Base-by-base conservation (phyloP, 2,888 invertebrate genomes). In the Tiphia femorata region DNA sequence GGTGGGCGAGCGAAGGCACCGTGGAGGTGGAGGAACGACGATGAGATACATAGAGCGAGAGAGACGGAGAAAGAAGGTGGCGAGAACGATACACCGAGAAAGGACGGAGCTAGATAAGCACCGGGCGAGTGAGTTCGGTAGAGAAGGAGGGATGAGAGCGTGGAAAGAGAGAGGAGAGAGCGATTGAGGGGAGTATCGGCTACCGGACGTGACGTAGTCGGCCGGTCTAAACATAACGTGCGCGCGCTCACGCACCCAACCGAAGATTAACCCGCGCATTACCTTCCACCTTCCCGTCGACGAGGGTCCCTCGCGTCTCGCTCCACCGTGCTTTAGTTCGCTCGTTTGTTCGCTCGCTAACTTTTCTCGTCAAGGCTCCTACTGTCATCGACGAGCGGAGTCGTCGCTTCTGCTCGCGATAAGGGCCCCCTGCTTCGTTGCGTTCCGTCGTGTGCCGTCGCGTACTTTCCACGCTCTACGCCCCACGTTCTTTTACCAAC, bases 211-310 rank as follows among this genome's bases (percentile, higher is more conserved):
- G 78, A 79, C 79, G 78, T 73, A 60, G 64, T 55, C 59, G 12
- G 58, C 33, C 62, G 67, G 66, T 74, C 78, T 79, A 79, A 78
- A 79, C 77, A 78, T 79, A 79, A 77, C 78, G n/a, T n/a, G n/a
- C 69, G 53, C 64, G 47, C 67, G 58, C 58, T n/a, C 67, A 67
- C 62, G 64, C 67, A 66, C 64, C 66, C 66, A 56, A 48, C 61
- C 62, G 52, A 58, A 37, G 29, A 35, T 37, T 29, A 21, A 42
- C 51, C 46, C 48, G 43, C 43, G 50, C 44, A 17, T n/a, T 8
- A 30, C 17, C 33, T 25, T 43, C 44, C 35, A 25, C n/a, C n/a
- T n/a, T n/a, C n/a, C n/a, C n/a, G n/a, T n/a, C n/a, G n/a, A n/a
- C n/a, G n/a, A n/a, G n/a, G n/a, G n/a, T n/a, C n/a, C 4, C 3